Evolutionary conservation across 2,888 invertebrate genomes (phyloP), one percentile per base, ranked within the genome.

Genomic region (Sericinus montela): DNA sequence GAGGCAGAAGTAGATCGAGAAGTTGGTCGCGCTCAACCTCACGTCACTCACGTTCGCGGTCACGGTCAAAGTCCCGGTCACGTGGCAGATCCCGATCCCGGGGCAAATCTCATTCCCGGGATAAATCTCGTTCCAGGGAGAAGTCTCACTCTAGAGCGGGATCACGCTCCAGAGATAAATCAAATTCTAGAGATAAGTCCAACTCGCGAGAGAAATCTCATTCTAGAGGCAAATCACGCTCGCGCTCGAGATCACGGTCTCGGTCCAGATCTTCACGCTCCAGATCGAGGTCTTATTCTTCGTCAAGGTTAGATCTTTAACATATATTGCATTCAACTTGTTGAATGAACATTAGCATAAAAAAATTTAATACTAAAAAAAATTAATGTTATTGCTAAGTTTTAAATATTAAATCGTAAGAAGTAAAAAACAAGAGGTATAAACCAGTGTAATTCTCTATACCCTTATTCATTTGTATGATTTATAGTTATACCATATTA

Each of bases 251-350:
- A 14, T 67, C 74, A 2, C 80, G 86, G 14, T 69, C 90, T 10
- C 79, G 86, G 3, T 88, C 90, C 0, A 82, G 83, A 46, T 82
- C 84, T 4, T 89, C 90, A n/a, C 68, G 69, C 13, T 81, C 84
- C 25, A 65, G 75, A 11, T 85, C 90, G n/a, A 79, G 88, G 1
- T 89, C 90, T 0, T 87, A 86, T 53, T 84, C 85, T 2, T 90
- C 90, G 23, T 90, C 90, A 16, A 89, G 90, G 75, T 87, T 52
- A 67, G 70, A 34, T 25, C n/a, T 14, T 16, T 30, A 19, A 19
- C 19, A 19, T 19, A 19, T 19, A 3, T 5, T 5, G 19, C 19
- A 19, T 19, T 19, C 2, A 19, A 19, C 19, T 3, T 3, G 5
- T 3, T 19, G 5, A 19, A 19, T 19, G 2, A 19, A 3, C 19